Conservation (phyloP, 2,888 invertebrate genomes). For the Bombylius major region DNA sequence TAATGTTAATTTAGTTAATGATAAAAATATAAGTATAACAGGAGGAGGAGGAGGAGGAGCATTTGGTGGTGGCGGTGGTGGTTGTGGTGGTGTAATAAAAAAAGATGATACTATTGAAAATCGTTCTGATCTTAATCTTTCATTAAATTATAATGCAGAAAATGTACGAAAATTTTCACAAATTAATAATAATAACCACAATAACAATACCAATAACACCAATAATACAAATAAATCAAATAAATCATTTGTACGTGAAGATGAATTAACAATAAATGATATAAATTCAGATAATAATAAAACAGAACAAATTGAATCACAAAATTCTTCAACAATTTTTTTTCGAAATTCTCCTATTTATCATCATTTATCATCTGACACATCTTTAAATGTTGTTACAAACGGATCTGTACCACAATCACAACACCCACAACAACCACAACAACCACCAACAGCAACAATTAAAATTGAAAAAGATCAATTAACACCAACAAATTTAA, state of each 20-base stretch:
- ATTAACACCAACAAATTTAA: not conserved
- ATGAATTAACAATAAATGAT: no score
- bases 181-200: no score
- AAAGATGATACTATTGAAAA: not conserved
- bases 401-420: no score
- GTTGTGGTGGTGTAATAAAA: not conserved
- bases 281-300: no score
- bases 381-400: not conserved
- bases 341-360: not conserved
- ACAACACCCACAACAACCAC: not conserved
- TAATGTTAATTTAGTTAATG: conserved; percentile 7
- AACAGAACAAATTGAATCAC: not conserved
- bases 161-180: no score
- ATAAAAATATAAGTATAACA: not conserved
- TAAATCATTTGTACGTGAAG: no score
- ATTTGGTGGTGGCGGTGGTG: not conserved
- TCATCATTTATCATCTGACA: not conserved
- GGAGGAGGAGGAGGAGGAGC: no score
- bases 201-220: not conserved
- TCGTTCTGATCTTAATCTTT: no score
- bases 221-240: no score
- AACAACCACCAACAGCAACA: not conserved
- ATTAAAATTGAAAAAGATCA: not conserved
- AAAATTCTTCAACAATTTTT: not conserved
- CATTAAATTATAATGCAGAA: no score